Evolutionary conservation across 2,797 vertebrate genomes (phyloP).

Genomic region (Anableps anableps): DNA sequence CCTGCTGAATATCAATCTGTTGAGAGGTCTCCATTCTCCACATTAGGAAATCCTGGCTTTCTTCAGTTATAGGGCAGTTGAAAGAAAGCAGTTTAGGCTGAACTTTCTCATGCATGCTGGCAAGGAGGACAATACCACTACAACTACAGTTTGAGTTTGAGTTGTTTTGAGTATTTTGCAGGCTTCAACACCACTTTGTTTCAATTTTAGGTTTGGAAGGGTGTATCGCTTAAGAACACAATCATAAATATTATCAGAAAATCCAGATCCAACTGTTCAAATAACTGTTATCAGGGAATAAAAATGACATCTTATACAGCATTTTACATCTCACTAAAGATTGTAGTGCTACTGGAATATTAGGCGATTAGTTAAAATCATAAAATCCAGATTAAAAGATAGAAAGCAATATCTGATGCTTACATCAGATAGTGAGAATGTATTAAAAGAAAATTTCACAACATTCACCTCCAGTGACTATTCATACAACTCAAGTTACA

Average conservation of each 20-base stretch:
- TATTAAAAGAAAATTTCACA: not conserved
- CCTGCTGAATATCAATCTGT: constrained; percentile 84
- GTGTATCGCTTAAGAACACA: constrained; percentile 56
- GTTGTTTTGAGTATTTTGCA: constrained; percentile 52
- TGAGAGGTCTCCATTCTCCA: constrained; percentile 79
- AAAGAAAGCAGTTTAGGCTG: constrained; percentile 66
- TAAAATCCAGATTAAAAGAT: not conserved
- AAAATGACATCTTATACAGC: not conserved
- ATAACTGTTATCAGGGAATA: not conserved
- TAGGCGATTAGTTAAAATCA: not conserved
- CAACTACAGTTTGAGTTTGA: constrained; percentile 51
- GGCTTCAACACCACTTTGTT: constrained; percentile 65
- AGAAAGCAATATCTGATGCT: not conserved
- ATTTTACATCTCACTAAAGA: not conserved
- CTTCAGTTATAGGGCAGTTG: constrained; percentile 72
- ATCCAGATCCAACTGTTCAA: constrained; percentile 33
- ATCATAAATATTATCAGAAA: constrained; percentile 66
- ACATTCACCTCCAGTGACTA: not conserved
- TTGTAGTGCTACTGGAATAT: not conserved
- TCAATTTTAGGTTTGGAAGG: constrained; percentile 26
- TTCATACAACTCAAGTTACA: not conserved
- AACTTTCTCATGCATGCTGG: constrained; percentile 80
- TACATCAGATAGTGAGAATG: too few relatives aligned
- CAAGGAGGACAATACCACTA: constrained; percentile 73
- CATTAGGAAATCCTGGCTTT: constrained; percentile 88